Evolutionary conservation across 2,113 vertebrate genomes (phyloP), one percentile per base, ranked within the genome.

Genomic region (Furnarius figulus): DNA sequence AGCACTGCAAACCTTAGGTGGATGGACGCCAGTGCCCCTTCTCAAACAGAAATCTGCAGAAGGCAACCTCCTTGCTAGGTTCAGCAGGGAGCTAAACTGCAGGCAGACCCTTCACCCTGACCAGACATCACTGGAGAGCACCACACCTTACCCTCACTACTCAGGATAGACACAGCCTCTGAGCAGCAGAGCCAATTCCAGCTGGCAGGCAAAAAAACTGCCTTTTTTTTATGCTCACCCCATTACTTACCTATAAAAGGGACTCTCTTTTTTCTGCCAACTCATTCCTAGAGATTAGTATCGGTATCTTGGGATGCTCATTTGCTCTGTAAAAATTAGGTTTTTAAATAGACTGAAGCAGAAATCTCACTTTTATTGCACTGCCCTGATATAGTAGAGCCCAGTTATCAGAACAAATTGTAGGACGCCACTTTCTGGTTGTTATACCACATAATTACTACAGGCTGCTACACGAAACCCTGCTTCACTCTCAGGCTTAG

Each of bases 341-440:
- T 72, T 93, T 95, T 76, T 85, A 89, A 92, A 81, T 49, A 82
- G 90, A 56, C 76, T 72, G 76, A 68, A 92, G 44, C 33, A 92
- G 83, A 87, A 90, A 78, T 75, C 76, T 85, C 74, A 86, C 92
- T 96, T 86, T 84, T 90, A 90, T 92, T 87, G 73, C 39, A 6
- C 70, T 87, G 77, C 76, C 40, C 37, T 87, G 62, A 55, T 82
- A 76, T 21, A 90, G 88, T 3, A 39, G 80, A 75, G 80, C 88
- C 95, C 79, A 72, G 72, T 86, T 93, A 87, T 68, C 42, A 78
- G 73, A 90, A 94, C 70, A 90, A 95, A 97, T 87, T 81, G 88
- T 76, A 87, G 88, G n/a, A 85, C 87, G 79, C 66, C 3, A 9
- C 61, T 90, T 95, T 73, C 66, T 89, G 40, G 86, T 76, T 94